Base-by-base conservation (phyloP, 2,888 invertebrate species). In the Hipparchia sbordonii region DNA sequence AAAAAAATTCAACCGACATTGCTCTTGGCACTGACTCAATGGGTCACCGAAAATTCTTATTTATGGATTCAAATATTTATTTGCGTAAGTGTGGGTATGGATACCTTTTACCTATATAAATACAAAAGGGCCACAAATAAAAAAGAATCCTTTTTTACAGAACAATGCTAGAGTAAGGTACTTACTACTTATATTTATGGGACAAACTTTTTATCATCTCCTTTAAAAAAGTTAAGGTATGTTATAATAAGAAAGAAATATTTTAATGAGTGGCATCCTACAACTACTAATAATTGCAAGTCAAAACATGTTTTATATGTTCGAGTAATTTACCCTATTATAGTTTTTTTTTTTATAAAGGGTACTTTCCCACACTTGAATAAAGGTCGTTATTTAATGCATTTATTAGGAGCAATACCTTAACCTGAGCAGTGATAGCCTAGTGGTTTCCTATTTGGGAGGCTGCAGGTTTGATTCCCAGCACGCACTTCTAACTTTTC, bases 231-330 rank as follows among this genome's bases (percentile, higher is more conserved):
- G 10, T 6, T 54, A 52, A 10, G 13, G 12, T n/a, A n/a, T 6
- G 13, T 13, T 23, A 60, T 33, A 60, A 60, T 60, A 60, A 60
- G 39, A 60, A 5, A 60, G 39, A 60, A 60, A 60, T 39, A 60
- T 60, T 60, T 60, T 60, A 60, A 60, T 39, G 39, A 60, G 59
- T 33, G 33, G 12, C 59, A 60, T 60, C 59, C 59, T 60, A 60
- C 59, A 39, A 33, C 39, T 9, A 48, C 48, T 48, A 6, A 57
- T 23, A 6, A 57, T 23, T 39, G 59, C 39, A 33, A 60, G 59
- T 33, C 59, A 60, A 23, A 60, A 60, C 59, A 39, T 12, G 59
- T 60, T 60, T 13, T 57, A 56, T 7, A 59, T 59, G 39, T 60
- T 33, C 13, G 56, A 39, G 39, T 39, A 60, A 12, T 60, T 60